A percentile compares a stretch with the other conserved stretches of the same genome.
Conservation (phyloP, 1,140 invertebrate genomes). For the Drosophila truncata region DNA sequence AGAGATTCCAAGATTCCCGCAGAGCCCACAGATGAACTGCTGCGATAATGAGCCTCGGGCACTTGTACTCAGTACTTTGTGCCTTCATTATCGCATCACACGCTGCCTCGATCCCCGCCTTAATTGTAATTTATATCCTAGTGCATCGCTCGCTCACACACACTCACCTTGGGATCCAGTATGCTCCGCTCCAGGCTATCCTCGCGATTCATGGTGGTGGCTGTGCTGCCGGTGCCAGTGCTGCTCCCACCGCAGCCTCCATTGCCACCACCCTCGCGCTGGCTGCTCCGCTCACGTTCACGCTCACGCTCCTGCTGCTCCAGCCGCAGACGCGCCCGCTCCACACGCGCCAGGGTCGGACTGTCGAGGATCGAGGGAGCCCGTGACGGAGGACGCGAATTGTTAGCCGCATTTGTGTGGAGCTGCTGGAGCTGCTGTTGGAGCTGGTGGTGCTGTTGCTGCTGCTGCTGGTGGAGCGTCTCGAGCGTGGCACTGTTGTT, state of each 20-base stretch:
- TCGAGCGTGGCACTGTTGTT: conserved; percentile 79
- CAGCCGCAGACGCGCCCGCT: conserved; percentile 86
- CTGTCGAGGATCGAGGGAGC: conserved; percentile 87
- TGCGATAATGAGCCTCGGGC: conserved; percentile 15
- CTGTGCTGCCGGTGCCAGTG: conserved; percentile 65
- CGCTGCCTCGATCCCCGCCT: conserved; percentile 13
- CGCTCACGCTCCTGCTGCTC: conserved; percentile 81
- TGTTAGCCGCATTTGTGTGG: conserved; percentile 58
- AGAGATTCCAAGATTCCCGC: conserved; percentile 7
- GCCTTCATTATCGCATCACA: conserved; percentile 44
- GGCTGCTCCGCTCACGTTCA: conserved; percentile 66
- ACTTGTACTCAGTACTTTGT: conserved; percentile 22
- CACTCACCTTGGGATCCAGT: conserved; percentile 84
- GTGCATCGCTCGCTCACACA: conserved; percentile 1
- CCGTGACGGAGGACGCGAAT: conserved; percentile 79
- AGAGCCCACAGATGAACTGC: conserved; percentile 4
- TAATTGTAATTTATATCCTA: conserved; percentile 72
- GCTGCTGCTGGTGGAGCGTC: conserved; percentile 69
- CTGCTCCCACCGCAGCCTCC: conserved; percentile 54
- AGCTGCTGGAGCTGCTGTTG: conserved; percentile 63
- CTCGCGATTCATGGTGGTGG: conserved; percentile 80
- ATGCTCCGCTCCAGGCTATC: conserved; percentile 82
- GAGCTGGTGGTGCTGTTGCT: conserved; percentile 71
- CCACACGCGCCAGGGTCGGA: conserved; percentile 87
- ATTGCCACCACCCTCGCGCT: conserved; percentile 30